Conservation (phyloP, 2,797 vertebrate species). For the Podarcis siculus region DNA sequence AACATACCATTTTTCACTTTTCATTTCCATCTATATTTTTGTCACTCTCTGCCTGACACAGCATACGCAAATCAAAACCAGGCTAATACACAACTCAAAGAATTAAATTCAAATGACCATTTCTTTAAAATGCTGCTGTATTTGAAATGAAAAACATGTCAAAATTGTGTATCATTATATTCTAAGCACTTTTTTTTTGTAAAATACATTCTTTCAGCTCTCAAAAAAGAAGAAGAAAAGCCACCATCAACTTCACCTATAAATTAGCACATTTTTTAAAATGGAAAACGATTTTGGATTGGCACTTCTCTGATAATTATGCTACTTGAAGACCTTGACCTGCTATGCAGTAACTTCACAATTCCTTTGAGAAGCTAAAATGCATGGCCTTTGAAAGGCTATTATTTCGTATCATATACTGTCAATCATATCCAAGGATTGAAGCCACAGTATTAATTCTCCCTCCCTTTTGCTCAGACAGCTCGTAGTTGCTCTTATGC, state of each 20-base stretch:
- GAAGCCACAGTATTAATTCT: not conserved
- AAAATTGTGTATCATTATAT: not conserved
- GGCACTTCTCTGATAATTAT: slow-evolving; percentile 36
- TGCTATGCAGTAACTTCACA: not conserved
- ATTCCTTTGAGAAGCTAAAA: slow-evolving; percentile 41
- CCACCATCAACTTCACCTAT: rapidly evolving
- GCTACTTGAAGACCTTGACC: slow-evolving; percentile 25
- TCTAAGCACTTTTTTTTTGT: slow-evolving; percentile 6
- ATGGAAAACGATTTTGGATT: slow-evolving; percentile 24
- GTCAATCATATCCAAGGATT: not conserved
- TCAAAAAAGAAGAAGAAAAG: not conserved
- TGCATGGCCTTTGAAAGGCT: slow-evolving; percentile 11
- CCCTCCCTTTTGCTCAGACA: not conserved
- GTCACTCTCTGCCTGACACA: not conserved
- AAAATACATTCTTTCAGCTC: not conserved
- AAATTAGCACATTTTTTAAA: slow-evolving; percentile 9
- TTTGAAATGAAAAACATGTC: not conserved
- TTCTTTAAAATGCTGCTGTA: slow-evolving; percentile 11
- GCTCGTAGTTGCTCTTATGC: slow-evolving; percentile 7
- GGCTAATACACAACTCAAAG: slow-evolving; percentile 20
- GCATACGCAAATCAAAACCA: slow-evolving; percentile 11
- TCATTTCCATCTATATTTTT: not conserved
- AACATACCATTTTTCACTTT: not conserved
- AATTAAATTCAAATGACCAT: slow-evolving; percentile 17
- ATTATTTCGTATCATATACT: slow-evolving; percentile 6